Evolutionary conservation across 2,888 invertebrate genomes (phyloP), one percentile per base, ranked within the genome.

Genomic region (Podabrus alpinus): DNA sequence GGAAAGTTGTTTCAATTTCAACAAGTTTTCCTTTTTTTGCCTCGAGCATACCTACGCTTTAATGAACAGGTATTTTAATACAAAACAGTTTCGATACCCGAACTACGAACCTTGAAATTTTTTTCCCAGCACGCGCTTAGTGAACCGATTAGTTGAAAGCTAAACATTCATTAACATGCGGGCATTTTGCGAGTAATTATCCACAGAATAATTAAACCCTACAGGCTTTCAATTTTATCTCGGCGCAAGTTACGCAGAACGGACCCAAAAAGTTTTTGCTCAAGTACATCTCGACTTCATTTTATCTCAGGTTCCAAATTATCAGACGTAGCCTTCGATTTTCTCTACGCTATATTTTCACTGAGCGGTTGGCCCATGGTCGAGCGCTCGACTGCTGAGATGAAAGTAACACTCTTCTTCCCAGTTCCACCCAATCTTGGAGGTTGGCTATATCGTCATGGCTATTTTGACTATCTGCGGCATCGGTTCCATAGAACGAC

Each of bases 1-100:
- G 73, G 76, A 76, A 76, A 76, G 76, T 73, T 71, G 73, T 73
- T 73, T 70, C 62, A 24, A 16, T 66, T 71, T 73, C 62, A 64
- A 59, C 59, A 62, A 72, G 61, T 72, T 72, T 67, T 21, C 62
- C 68, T 72, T 70, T 71, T 71, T 64, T 70, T 70, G 60, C 29
- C 29, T 25, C 16, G 17, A 64, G 19, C 60, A 15, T 66, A 59
- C 45, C 45, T 45, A 45, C 45, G 45, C 45, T 66, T 60, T 72
- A 45, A 69, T 17, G 17, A 69, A 69, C 59, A 59, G 59, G 11
- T 24, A 19, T 66, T 70, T 16, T 64, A 19, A 45, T 45, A 45
- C 45, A 45, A 45, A 45, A 29, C 29, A 71, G 70, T 71, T 71
- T 45, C 13, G 15, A 59, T 29, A 64, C 16, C 64, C 17, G 64